Evolutionary conservation across 2,888 invertebrate species (phyloP).

Genomic region (Papilio elwesi): DNA sequence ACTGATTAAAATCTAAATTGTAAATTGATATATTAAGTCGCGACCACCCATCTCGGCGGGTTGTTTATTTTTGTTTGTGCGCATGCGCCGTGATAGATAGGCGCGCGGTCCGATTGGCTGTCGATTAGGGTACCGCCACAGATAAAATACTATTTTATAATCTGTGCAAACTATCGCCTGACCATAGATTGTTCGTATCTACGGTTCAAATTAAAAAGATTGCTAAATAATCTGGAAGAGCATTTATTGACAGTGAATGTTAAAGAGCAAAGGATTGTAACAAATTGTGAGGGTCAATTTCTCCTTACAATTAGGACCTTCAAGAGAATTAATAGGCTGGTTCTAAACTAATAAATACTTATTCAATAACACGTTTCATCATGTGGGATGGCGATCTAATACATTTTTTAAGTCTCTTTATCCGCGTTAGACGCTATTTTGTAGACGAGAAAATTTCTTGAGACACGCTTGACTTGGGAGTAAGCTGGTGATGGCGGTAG

Average conservation of each 20-base stretch:
- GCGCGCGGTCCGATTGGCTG: constrained; percentile 65
- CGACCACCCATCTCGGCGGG: constrained; percentile 67
- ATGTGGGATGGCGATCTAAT: too few species aligned
- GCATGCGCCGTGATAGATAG: constrained; percentile 65
- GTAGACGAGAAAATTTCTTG: too few species aligned
- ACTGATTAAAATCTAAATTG: constrained; percentile 61
- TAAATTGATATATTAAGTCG: constrained; percentile 74
- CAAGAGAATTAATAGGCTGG: too few species aligned
- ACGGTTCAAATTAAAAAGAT: not conserved
- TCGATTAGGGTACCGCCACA: constrained; percentile 54
- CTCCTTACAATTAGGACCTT: too few species aligned
- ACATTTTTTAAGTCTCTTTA: too few species aligned
- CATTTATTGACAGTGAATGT: not conserved
- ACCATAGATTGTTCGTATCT: not conserved
- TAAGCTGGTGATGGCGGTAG: too few species aligned
- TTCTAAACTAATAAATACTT: too few species aligned
- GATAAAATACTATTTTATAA: constrained; percentile 34
- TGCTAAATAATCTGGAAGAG: not conserved
- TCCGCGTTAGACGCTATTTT: too few species aligned
- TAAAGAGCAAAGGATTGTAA: not conserved
- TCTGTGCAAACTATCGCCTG: constrained; percentile 22
- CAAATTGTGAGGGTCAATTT: not conserved
- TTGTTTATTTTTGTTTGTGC: constrained; percentile 63
- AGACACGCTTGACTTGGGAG: too few species aligned
- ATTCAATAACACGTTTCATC: too few species aligned